Conservation (phyloP, 2,113 vertebrate genomes). For the Psophia crepitans region DNA sequence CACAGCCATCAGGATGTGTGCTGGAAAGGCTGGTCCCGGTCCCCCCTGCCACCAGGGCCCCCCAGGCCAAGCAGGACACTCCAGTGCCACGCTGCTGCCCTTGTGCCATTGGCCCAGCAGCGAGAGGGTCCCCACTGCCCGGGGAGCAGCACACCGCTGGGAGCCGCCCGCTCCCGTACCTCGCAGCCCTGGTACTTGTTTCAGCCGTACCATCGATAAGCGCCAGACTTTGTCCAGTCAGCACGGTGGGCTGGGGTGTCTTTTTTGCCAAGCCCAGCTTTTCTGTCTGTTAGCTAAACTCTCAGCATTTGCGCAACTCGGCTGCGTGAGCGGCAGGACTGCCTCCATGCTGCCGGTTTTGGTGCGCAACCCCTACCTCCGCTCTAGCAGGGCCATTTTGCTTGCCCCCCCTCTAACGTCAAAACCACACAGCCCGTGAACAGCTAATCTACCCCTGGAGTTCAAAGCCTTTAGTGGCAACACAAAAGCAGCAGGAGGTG, state of each 20-base stretch:
- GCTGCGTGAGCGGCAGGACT: not conserved
- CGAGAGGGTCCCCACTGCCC: not conserved
- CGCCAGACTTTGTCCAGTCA: not conserved
- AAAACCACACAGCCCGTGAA: not conserved
- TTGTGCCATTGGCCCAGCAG: not conserved
- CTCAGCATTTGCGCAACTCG: not conserved
- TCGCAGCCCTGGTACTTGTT: not conserved
- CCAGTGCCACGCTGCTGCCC: not conserved
- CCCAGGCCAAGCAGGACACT: not conserved
- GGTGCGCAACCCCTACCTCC: not conserved
- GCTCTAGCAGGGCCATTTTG: not conserved
- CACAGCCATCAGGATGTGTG: fast-evolving
- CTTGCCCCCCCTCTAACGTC: not conserved
- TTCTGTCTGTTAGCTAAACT: not conserved
- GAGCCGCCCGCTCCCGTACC: not conserved
- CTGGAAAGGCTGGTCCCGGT: not conserved
- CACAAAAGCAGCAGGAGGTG: not conserved
- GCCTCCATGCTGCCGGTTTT: not conserved
- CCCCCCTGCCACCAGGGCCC: too few relatives aligned
- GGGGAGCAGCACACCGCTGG: fast-evolving
- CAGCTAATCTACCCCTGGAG: not conserved
- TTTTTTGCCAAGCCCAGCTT: not conserved
- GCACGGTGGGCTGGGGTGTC: not conserved
- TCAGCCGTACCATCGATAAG: not conserved
- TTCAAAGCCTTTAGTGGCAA: not conserved